Base-by-base conservation (phyloP, 2,888 invertebrate genomes). In the Drosophila diplacantha region DNA sequence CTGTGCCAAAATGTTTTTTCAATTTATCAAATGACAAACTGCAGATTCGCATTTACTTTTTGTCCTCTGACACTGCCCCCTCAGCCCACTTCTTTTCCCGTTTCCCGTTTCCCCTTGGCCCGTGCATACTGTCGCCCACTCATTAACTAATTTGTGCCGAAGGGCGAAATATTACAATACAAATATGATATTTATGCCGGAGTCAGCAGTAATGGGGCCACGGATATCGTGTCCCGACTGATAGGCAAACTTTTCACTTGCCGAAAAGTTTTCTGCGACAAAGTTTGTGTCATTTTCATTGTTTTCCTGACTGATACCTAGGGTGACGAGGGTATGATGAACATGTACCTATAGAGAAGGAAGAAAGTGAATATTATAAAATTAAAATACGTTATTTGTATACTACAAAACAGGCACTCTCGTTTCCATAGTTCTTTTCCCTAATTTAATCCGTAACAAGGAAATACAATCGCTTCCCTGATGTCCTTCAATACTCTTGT, bases 161-260 rank as follows among this genome's bases (percentile, higher is more conserved):
- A 44, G 20, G 39, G 26, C 39, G 12, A 46, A 49, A 72, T 78
- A 85, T 84, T 84, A 85, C 69, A 82, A 85, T 84, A 75, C 73
- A 83, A 83, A 83, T 85, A 82, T 76, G 81, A 76, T 61, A 73
- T 76, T 81, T 81, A 84, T 84, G 76, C 78, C 71, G 71, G 75
- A 54, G 56, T 51, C 68, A 69, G 68, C 65, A 47, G 39, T 50
- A 58, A 67, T 68, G 35, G 41, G 22, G 44, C 16, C 31, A 35
- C 44, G 37, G 38, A 50, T 44, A 64, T 55, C 67, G 41, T 50
- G 41, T 34, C 24, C 34, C 46, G 47, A 58, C 69, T 61, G 72
- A 82, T 77, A 74, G 77, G 50, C 66, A 73, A 78, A 79, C 63
- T 81, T 83, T 83, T 83, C 58, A 82, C 71, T 77, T 72, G 80